Evolutionary conservation across 2,113 vertebrate genomes (phyloP), one percentile per base, ranked within the genome.

Genomic region (Passer domesticus): DNA sequence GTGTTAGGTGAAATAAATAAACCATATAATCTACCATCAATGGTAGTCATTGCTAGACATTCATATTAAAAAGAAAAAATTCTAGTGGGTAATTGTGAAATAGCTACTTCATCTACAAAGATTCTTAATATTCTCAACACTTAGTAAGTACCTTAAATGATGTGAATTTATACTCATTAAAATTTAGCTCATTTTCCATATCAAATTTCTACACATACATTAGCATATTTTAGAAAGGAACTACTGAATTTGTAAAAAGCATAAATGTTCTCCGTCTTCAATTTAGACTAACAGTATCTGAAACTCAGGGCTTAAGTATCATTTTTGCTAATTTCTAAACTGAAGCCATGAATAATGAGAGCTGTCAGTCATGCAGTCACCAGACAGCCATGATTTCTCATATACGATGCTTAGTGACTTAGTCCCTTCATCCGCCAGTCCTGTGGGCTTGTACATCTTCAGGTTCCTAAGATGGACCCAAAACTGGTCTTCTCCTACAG

Each of bases 361-460:
- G 9, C 14, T 60, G 22, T 60, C 44, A 72, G 56, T 44, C 31
- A 37, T 31, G 25, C 22, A 37, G n/a, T 56, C 33, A 52, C 13
- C 3, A 30, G 33, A 39, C 2, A n/a, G 24, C 37, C 37, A n/a
- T 25, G 8, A 64, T 50, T 84, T 58, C 31, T 70, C 58, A n/a
- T 39, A 46, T 10, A 19, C 25, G 28, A n/a, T 24, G 6, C 6
- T 23, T 30, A 30, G 19, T 44, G 33, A 49, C 27, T 90, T 37
- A 33, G 19, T 55, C 43, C 14, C 19, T 52, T 72, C 46, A 82
- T 67, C 23, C 28, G 11, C 19, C 33, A n/a, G 10, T 52, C 35
- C 15, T 0, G 0, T 20, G 44, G 23, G 37, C 13, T 44, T 66
- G 21, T 33, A 21, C 22, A 37, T 6, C 22, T 46, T n/a, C 28